A percentile compares a stretch with the other conserved stretches of the same genome.
Conservation (phyloP, 2,888 invertebrate species). For the Drosophila subquinaria region DNA sequence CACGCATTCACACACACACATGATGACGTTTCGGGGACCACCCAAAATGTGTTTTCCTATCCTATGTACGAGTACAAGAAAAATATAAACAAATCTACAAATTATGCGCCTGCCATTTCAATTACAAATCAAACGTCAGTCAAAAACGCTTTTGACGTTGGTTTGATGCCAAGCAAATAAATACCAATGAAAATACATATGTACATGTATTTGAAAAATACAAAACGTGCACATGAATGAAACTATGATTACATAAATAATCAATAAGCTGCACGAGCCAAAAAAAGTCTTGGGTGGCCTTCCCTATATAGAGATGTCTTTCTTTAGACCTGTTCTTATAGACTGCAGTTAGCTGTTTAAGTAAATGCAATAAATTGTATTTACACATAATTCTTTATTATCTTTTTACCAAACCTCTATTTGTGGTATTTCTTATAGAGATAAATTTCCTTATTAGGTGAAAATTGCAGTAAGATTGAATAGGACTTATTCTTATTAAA, state of each 20-base stretch:
- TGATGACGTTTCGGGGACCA: conserved; percentile 51
- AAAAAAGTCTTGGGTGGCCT: conserved; percentile 22
- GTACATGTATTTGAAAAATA: conserved; percentile 32
- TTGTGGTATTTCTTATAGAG: background rate
- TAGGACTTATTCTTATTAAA: no score
- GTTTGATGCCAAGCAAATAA: conserved; percentile 47
- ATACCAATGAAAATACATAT: conserved; percentile 44
- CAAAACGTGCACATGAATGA: conserved; percentile 38
- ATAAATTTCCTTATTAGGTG: no score
- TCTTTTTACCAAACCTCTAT: background rate
- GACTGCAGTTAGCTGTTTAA: no score
- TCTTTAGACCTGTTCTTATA: background rate
- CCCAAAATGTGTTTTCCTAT: conserved; percentile 53
- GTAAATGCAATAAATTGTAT: background rate
- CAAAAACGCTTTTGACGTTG: conserved; percentile 49
- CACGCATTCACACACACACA: background rate
- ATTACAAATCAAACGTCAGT: conserved; percentile 77
- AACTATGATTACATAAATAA: conserved; percentile 55
- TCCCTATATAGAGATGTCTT: background rate
- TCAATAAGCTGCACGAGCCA: conserved; percentile 24
- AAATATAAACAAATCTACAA: conserved; percentile 57
- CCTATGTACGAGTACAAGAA: conserved; percentile 9
- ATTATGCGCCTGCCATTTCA: conserved; percentile 63
- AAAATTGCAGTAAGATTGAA: no score
- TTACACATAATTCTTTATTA: background rate